Base-by-base conservation (phyloP, 1,140 invertebrate genomes). In the Acromyrmex heyeri region DNA sequence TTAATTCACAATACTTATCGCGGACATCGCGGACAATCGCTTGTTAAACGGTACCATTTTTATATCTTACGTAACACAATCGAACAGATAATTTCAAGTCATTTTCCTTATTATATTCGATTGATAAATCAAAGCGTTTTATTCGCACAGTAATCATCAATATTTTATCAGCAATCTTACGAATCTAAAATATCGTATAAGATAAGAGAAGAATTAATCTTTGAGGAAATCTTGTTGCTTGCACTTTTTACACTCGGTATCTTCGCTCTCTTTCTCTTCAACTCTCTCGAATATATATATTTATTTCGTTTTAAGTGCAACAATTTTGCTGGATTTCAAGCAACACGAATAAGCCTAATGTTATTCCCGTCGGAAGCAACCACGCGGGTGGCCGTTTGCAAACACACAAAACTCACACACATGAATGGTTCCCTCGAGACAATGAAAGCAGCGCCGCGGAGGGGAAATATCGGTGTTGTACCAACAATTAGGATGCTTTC, bases 401-500 rank as follows among this genome's bases (percentile, higher is more conserved):
- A 73, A 75, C 38, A 73, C 69, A 61, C 62, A 24, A 24, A 30
- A 55, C 38, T 18, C 59, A 78, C 78, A 10, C 69, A 72, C 79
- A 10, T 24, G 27, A 57, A 10, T 12, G 3, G 27, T 48, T 55
- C 18, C 67, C 67, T 50, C 38, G 65, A 69, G 55, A 82, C 79
- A 73, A 82, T 82, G 55, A 72, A 87, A n/a, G 27, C 82, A 48
- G 44, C 55, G 50, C 44, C 48, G 30, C 27, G 30, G 64, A 30
- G 30, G 44, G 50, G 34, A 21, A 55, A 16, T 59, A 48, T 62
- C 72, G 30, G 78, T 92, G 90, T 92, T 93, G 91, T 86, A 83
- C 87, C 91, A 93, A 93, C 93, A 94, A 93, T 94, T 93, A 93
- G 91, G 90, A 86, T 89, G 88, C 83, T 69, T 83, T 57, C 69